Base-by-base conservation (phyloP, 2,888 invertebrate species). In the Acrobasis consociella region DNA sequence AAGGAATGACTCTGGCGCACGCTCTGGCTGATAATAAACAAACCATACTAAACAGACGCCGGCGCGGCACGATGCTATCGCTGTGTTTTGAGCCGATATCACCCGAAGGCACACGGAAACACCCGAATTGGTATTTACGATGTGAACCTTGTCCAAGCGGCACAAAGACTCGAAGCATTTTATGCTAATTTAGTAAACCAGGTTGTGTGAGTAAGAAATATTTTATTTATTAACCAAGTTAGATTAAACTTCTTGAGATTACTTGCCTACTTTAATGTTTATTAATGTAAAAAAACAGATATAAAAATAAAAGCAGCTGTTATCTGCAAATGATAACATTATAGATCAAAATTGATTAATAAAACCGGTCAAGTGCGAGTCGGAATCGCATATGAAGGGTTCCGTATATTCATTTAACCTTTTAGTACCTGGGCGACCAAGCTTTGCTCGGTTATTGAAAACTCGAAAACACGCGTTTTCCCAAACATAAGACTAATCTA, bases 81-180 rank as follows among this genome's bases (percentile, higher is more conserved):
- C 77, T 80, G 83, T 90, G 89, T 91, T 90, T 85, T 90, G 87
- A 71, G 75, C 82, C 90, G 88, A 89, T 63, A 71, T 65, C 65
- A 39, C 67, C 78, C 91, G 91, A 91, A 70, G 65, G 63, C 61
- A 46, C 64, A 69, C 91, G 91, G 81, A 87, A 82, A 82, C 68
- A 68, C 51, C 78, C 91, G 90, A 91, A 67, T 64, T 68, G 71
- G 62, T 81, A 77, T 83, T 82, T 83, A 84, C 75, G 76, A 74
- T 67, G 67, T 76, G 82, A 81, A 85, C 86, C 83, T 85, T 83
- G 85, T 71, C 74, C 80, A 55, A 66, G 68, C 68, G 66, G 69
- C 65, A 77, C 71, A 74, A 72, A 73, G 72, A 67, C 67, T 64
- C 46, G 46, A 46, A 46, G 46, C 46, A 46, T 65, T 65, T 67